Conservation (phyloP, 2,888 invertebrate species). For the Neoscelio sp. region DNA sequence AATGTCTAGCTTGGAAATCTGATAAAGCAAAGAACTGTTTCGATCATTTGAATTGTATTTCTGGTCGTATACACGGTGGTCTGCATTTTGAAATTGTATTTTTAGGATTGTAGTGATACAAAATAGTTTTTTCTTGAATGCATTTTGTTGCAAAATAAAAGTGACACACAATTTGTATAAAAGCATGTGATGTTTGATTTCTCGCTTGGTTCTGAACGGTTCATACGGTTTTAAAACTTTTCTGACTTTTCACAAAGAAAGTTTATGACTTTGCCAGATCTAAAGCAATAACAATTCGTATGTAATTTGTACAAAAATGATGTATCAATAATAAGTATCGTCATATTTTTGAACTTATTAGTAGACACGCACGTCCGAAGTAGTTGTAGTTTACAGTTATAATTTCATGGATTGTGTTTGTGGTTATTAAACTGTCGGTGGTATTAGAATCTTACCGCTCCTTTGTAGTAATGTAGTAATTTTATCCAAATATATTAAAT, state of each 20-base stretch:
- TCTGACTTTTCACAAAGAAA: no score
- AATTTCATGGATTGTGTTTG: not conserved
- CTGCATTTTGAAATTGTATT: not conserved
- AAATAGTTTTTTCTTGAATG: not conserved
- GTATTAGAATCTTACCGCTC: slow-evolving; percentile 41
- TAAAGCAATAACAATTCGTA: no score
- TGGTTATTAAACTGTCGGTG: slow-evolving; percentile 28
- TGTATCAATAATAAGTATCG: no score
- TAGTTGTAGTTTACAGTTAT: no score
- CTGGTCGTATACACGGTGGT: slow-evolving; percentile 7
- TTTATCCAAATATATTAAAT: slow-evolving; percentile 78
- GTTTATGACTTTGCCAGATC: no score
- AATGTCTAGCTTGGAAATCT: slow-evolving; percentile 43
- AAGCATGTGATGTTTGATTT: slow-evolving; percentile 38
- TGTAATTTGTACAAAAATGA: no score
- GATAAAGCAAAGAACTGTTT: slow-evolving; percentile 41
- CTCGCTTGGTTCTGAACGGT: no score
- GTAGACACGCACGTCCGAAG: no score
- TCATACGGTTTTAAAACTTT: no score
- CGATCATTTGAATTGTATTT: slow-evolving; percentile 38
- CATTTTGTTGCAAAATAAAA: slow-evolving; percentile 26
- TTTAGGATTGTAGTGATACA: not conserved
- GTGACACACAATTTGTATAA: not conserved
- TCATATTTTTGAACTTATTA: no score
- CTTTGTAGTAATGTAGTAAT: slow-evolving; percentile 60